phyloP scores from a whole-genome alignment of 35 echinoderm and acorn worm species.

The Apostichopus japonicus region DNA sequence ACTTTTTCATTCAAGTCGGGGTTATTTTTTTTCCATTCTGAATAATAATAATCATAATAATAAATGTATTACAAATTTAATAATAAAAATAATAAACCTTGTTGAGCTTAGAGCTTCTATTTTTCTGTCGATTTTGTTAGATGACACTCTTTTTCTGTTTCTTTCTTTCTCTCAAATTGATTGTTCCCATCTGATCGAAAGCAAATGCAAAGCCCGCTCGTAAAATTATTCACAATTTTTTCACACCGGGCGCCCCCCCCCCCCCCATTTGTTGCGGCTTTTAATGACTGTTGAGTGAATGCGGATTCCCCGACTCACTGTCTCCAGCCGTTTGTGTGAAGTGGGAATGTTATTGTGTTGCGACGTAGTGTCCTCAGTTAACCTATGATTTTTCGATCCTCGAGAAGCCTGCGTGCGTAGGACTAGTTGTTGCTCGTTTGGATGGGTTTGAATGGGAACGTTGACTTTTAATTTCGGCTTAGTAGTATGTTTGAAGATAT shows the following conservation, averaged over 20 bases:
- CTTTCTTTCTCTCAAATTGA: neutral
- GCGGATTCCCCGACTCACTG: neutral
- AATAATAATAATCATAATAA: too few relatives aligned
- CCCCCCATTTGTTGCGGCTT: neutral
- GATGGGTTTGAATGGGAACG: neutral
- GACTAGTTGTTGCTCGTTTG: neutral
- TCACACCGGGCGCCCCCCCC: slow-evolving; percentile 29
- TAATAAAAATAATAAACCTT: too few relatives aligned
- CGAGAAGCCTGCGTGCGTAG: neutral
- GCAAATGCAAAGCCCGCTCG: neutral
- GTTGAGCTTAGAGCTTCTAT: too few relatives aligned
- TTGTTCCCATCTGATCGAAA: neutral
- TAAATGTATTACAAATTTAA: too few relatives aligned
- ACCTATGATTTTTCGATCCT: neutral
- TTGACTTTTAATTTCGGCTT: neutral
- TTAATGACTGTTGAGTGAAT: slow-evolving; percentile 19
- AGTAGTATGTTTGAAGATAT: too few relatives aligned
- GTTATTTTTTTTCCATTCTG: too few relatives aligned
- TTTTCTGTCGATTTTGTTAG: too few relatives aligned
- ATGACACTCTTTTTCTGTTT: neutral
- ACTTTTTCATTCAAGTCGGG: too few relatives aligned
- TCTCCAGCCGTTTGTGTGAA: neutral
- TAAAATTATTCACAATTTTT: slow-evolving; percentile 6
- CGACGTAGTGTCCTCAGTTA: slow-evolving; percentile 8
- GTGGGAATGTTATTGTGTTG: slow-evolving; percentile 23